Base-by-base conservation (phyloP, 2,797 vertebrate species). In the Melanitta fusca region DNA sequence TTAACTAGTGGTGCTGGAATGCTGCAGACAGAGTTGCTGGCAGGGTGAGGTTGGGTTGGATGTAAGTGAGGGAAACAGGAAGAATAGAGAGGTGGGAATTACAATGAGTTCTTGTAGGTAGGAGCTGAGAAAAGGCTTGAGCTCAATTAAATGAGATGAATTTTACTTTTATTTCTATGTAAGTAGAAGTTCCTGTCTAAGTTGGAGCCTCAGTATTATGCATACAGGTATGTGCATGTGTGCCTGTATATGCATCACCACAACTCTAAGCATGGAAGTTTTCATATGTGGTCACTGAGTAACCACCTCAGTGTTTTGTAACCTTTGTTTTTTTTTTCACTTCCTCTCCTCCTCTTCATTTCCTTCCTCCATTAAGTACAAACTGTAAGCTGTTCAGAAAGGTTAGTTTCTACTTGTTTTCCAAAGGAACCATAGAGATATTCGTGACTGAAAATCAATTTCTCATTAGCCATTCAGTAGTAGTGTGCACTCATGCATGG, bases 111-210 rank as follows among this genome's bases (percentile, higher is more conserved):
- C 27, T 51, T 73, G 21, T 70, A 80, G 39, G 36, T 14, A 22
- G 61, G 51, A 89, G 57, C 60, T 28, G 43, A 70, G 25, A 53
- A 84, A 90, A 77, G n/a, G 11, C 39, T 87, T 91, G 25, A 62
- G 43, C 36, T 61, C 45, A 71, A 80, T 68, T 80, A 92, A 87
- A 6, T 1, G 2, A 11, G 27, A 53, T 38, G 27, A 85, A 75
- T 85, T 91, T 91, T 91, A 91, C 47, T 47, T 58, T 32, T 53
- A 88, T 83, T 85, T 91, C 34, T 93, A 91, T 39, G 8, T 36
- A 86, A 94, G 83, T 18, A 81, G 71, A 71, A 87, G 49, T 68
- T 95, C 72, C 85, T 91, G 61, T 54, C 36, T 19, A 77, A 73
- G 56, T 45, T 75, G 51, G 12, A 85, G 24, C 21, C 38, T 39